Conservation (phyloP, 2,888 invertebrate genomes). For the Oscheius sp. region DNA sequence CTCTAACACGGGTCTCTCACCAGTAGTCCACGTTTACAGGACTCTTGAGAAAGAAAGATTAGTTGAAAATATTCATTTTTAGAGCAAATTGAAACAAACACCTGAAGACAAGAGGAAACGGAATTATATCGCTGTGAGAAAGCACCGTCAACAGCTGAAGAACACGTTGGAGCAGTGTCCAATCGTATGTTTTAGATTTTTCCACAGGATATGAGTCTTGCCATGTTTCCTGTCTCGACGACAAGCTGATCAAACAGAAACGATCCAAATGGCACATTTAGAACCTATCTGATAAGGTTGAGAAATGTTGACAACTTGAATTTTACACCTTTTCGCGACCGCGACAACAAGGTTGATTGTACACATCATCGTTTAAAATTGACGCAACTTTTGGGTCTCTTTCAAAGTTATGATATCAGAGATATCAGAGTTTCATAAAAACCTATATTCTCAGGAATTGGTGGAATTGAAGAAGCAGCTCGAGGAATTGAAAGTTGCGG, state of each 20-base stretch:
- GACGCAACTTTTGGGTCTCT: not conserved
- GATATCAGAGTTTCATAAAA: not conserved
- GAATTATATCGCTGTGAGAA: slow-evolving; percentile 28
- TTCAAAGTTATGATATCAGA: not conserved
- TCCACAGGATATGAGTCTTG: not conserved
- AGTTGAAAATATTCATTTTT: not conserved
- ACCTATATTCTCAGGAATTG: not conserved
- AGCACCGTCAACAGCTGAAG: slow-evolving; percentile 25
- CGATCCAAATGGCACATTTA: not conserved
- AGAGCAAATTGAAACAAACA: slow-evolving; percentile 19
- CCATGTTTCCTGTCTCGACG: not conserved
- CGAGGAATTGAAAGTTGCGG: not conserved
- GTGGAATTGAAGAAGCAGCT: not conserved
- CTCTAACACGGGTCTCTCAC: not conserved
- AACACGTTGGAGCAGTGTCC: slow-evolving; percentile 26
- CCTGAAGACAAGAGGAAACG: slow-evolving; percentile 21
- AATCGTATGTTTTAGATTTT: slow-evolving; percentile 8
- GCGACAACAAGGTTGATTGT: not conserved
- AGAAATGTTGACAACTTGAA: not conserved
- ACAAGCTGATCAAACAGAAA: not conserved
- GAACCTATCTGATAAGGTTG: not conserved
- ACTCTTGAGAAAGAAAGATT: not conserved
- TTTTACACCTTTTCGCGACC: not conserved
- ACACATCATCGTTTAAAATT: not conserved
- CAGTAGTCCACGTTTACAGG: not conserved